A percentile compares a stretch with the other conserved stretches of the same genome.
Evolutionary conservation across 2,113 vertebrate species (phyloP).

Genomic region (Grus americana): DNA sequence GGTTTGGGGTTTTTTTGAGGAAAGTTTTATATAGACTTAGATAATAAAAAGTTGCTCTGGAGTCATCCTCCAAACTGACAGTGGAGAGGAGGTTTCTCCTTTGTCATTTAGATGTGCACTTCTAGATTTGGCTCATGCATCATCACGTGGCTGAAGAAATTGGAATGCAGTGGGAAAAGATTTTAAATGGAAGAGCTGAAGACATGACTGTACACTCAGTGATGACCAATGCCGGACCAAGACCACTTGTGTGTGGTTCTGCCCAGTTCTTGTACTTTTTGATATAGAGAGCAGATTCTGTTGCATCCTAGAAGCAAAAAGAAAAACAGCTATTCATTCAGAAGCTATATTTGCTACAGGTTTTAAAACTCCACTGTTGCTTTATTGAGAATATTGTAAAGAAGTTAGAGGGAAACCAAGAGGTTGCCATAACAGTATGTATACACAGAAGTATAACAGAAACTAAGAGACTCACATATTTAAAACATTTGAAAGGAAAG

Average conservation of each 20-base stretch:
- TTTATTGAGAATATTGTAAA: background rate
- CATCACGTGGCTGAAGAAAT: background rate
- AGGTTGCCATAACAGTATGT: background rate
- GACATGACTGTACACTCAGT: background rate
- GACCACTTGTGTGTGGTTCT: background rate
- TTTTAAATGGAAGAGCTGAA: background rate
- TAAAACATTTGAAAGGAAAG: background rate
- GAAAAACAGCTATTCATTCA: background rate
- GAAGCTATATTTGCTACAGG: background rate
- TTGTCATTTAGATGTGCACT: background rate
- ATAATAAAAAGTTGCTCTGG: background rate
- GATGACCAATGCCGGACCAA: background rate
- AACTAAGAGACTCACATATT: background rate
- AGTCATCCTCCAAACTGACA: background rate
- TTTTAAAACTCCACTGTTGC: background rate
- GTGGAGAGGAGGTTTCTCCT: background rate
- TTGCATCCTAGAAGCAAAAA: background rate
- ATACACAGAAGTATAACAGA: background rate
- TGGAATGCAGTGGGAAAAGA: background rate
- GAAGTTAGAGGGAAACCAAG: background rate
- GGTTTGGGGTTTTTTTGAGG: background rate
- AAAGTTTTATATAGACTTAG: background rate
- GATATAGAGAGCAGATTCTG: background rate
- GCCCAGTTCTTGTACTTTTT: background rate
- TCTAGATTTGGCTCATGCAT: background rate